Evolutionary conservation across 2,888 invertebrate genomes (phyloP).

Genomic region (Sarcophaga rosellei): DNA sequence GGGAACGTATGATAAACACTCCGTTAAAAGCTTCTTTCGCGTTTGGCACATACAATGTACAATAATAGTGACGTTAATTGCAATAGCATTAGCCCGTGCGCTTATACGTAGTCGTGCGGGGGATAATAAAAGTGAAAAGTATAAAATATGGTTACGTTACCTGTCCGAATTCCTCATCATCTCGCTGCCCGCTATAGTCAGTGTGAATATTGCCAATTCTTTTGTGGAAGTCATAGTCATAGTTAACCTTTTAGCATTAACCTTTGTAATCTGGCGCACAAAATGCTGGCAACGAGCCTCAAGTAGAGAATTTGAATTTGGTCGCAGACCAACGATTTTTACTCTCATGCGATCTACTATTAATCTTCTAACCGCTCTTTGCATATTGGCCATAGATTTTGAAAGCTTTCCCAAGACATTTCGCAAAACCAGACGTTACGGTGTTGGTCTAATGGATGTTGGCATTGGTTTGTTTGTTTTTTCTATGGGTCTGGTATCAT

Average conservation of each 20-base stretch:
- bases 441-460: conserved; percentile 96
- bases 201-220: conserved; percentile 83
- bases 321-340: conserved; percentile 82
- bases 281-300: conserved; percentile 62
- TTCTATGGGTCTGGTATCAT: conserved; percentile 89
- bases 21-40: conserved; percentile 67
- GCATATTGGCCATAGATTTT: conserved; percentile 98
- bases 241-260: conserved; percentile 34
- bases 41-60: conserved; percentile 71
- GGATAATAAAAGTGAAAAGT: conserved; percentile 37
- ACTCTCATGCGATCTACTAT: conserved; percentile 87
- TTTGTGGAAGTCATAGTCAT: conserved; percentile 74
- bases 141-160: conserved; percentile 74
- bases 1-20: conserved; percentile 67
- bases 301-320: conserved; percentile 71
- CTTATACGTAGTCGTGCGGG: neutral
- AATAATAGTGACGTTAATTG: conserved; percentile 66
- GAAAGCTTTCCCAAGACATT: conserved; percentile 90
- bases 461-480: conserved; percentile 95
- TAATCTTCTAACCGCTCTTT: conserved; percentile 88
- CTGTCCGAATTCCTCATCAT: conserved; percentile 83
- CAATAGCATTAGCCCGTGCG: conserved; percentile 72
- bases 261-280: conserved; percentile 47
- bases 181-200: conserved; percentile 83
- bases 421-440: conserved; percentile 93